Evolutionary conservation across 2,888 invertebrate species (phyloP).

Genomic region (Bellardia pandia): DNA sequence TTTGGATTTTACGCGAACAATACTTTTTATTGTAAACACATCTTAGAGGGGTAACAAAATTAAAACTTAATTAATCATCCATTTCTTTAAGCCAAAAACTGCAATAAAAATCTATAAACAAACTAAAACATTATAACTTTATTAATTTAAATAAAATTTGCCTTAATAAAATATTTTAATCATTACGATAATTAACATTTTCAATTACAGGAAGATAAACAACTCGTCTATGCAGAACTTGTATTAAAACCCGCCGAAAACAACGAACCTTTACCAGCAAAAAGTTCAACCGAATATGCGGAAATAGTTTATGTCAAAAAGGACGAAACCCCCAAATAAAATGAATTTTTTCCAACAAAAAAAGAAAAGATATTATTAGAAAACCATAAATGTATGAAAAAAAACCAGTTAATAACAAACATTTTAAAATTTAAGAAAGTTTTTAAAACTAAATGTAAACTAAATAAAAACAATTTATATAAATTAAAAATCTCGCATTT

Average conservation of each 20-base stretch:
- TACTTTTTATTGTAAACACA: too few species aligned
- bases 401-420: slow-evolving; percentile 33
- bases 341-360: background rate
- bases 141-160: background rate
- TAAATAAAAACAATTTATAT: slow-evolving; percentile 32
- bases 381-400: slow-evolving; percentile 22
- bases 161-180: background rate
- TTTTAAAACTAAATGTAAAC: slow-evolving; percentile 71
- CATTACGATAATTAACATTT: slow-evolving; percentile 2
- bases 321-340: slow-evolving; percentile 65
- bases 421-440: slow-evolving; percentile 57
- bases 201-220: slow-evolving; percentile 85
- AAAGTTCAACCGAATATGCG: slow-evolving; percentile 90
- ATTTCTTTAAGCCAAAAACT: background rate
- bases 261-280: slow-evolving; percentile 81
- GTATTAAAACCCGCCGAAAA: slow-evolving; percentile 85
- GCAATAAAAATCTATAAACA: background rate
- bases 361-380: background rate
- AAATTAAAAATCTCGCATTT: slow-evolving; percentile 62
- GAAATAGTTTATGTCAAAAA: slow-evolving; percentile 89
- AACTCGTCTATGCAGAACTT: slow-evolving; percentile 90
- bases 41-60: background rate
- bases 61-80: background rate
- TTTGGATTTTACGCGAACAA: too few species aligned
- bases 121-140: background rate